Base-by-base conservation (phyloP, 2,113 vertebrate species). In the Ammodytes marinus region DNA sequence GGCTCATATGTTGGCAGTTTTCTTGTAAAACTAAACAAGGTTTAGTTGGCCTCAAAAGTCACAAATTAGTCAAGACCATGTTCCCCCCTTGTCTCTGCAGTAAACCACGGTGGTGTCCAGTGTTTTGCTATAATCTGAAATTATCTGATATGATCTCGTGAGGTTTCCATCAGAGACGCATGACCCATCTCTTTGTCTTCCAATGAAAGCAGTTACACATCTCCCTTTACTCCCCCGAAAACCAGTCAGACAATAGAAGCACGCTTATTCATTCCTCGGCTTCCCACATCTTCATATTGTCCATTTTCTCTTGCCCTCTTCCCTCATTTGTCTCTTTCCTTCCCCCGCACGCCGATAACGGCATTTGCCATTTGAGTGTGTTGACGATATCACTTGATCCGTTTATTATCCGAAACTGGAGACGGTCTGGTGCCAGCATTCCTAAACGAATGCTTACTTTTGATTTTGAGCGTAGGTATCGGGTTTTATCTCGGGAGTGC, bases 391-490 rank as follows among this genome's bases (percentile, higher is more conserved):
- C 81, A 83, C 80, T 55, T 70, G 82, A 88, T 85, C 79, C 77
- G 74, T 85, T 84, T 82, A 79, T 85, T 88, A 81, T 90, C 69
- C 6, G 60, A 83, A 82, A 70, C 76, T 64, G 3, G 46, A 70
- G 71, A 67, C 8, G 37, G 45, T n/a, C 53, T 27, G 75, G 76
- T 89, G 83, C 88, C 82, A 80, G 2, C 66, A 50, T 57, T 77
- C 75, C 69, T 71, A 46, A 5, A 42, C 68, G 7, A 27, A 39
- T 86, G 86, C 84, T 90, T 89, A 76, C 74, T 74, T 88, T 80
- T 89, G 84, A 86, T 85, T 91, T 84, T 40, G 57, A 79, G 50
- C 46, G 13, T 27, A 71, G 75, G 86, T 89, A 89, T 91, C 89
- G n/a, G 77, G 88, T 92, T 88, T 66, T 79, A 79, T 58, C 47